Evolutionary conservation across 2,797 vertebrate genomes (phyloP).

Genomic region (Chiloscyllium punctatum): DNA sequence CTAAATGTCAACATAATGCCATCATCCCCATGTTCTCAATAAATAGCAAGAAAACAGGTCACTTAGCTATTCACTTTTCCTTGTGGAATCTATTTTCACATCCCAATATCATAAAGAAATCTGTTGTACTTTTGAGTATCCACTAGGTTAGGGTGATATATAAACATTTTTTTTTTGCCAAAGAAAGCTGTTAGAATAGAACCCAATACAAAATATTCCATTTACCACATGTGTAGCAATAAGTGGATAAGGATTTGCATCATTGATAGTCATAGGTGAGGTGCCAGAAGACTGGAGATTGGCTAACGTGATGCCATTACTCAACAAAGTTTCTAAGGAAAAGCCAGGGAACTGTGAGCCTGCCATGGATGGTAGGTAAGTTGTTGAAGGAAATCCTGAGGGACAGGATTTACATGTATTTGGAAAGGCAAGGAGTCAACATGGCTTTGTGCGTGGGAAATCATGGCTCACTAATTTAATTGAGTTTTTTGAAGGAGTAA

Average conservation of each 20-base stretch:
- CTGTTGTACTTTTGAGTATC: background rate
- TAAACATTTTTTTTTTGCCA: background rate
- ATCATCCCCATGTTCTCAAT: background rate
- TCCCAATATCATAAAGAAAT: background rate
- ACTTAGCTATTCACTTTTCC: background rate
- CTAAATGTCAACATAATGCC: background rate
- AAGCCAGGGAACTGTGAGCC: too few species aligned
- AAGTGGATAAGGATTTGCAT: background rate
- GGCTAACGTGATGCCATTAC: too few species aligned
- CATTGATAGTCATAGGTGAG: too few species aligned
- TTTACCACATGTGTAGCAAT: background rate
- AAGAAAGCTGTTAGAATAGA: background rate
- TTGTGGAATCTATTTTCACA: background rate
- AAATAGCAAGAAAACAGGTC: background rate
- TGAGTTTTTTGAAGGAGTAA: too few species aligned
- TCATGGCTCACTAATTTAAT: too few species aligned
- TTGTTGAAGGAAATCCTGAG: too few species aligned
- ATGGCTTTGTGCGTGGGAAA: too few species aligned
- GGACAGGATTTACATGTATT: too few species aligned
- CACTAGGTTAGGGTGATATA: background rate
- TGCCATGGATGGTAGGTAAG: too few species aligned
- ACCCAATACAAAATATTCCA: background rate
- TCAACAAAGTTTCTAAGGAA: too few species aligned
- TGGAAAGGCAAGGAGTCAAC: too few species aligned
- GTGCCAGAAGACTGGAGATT: too few species aligned